Conservation (phyloP, 2,113 vertebrate species). For the Erythrolamprus reginae region DNA sequence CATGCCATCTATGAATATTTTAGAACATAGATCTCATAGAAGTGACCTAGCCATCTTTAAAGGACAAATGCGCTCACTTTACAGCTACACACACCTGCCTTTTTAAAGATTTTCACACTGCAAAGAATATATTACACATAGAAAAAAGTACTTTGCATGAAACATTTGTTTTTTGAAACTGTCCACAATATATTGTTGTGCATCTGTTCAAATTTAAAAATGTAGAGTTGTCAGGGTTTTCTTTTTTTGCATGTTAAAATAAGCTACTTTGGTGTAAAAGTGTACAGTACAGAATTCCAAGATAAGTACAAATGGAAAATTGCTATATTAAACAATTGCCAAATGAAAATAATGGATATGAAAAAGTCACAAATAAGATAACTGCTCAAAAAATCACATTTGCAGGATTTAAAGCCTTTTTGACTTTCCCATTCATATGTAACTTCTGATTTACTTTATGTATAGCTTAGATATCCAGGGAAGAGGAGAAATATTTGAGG, state of each 20-base stretch:
- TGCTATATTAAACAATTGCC: conserved; percentile 16
- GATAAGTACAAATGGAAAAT: conserved; percentile 33
- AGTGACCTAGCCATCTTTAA: background rate
- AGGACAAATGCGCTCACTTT: background rate
- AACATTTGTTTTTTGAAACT: background rate
- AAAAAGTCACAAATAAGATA: conserved; percentile 27
- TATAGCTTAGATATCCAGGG: conserved; percentile 61
- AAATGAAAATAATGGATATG: conserved; percentile 38
- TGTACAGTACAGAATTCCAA: conserved; percentile 36
- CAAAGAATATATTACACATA: background rate
- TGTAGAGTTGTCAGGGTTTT: background rate
- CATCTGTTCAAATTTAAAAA: background rate
- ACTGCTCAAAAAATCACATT: conserved; percentile 53
- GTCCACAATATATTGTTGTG: background rate
- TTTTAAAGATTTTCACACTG: background rate
- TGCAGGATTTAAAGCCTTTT: conserved; percentile 61
- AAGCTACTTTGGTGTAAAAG: conserved; percentile 30
- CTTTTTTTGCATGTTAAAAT: background rate
- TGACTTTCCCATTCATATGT: conserved; percentile 62
- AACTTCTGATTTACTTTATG: conserved; percentile 66
- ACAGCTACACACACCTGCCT: background rate
- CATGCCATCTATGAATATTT: background rate
- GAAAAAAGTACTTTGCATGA: background rate
- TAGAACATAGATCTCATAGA: background rate
- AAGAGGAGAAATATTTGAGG: conserved; percentile 52